Evolutionary conservation across 2,797 vertebrate species (phyloP), one percentile per base, ranked within the genome.

Genomic region (Tadarida brasiliensis): DNA sequence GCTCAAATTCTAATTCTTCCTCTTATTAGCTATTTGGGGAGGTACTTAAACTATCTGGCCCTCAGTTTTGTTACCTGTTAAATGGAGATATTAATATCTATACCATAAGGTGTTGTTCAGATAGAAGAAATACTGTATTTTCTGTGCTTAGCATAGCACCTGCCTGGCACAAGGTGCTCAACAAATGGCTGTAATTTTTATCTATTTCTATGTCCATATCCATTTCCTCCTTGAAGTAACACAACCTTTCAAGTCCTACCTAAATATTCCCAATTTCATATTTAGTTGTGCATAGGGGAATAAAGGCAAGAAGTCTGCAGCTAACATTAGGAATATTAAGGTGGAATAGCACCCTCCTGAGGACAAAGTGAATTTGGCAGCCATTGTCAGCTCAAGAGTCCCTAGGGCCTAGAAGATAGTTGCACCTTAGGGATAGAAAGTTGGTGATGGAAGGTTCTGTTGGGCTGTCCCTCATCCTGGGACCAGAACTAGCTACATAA

Each of bases 301-400:
- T 9, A 26, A 86, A 90, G 57, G 19, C 39, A 85, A 44, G 11
- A 57, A 54, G 12, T 68, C 65, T 9, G 54, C 20, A 5, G 39
- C 11, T 30, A 49, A 51, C 14, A 81, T 77, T 5, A 39, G 3
- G 14, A 85, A 10, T 49, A 77, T 82, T 82, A 68, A 93, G 11
- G 51, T n/a, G n/a, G 57, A 92, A 59, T 3, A 94, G 71, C 90
- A 14, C 85, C 86, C 59, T 78, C 78, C 22, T 63, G 89, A 93
- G 83, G 74, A 76, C 74, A 89, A 61, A 94, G 68, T 12, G 4
- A 65, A 49, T 54, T 59, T 88, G 78, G 17, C 63, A 92, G 35
- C 56, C 26, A 22, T 9, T 57, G n/a, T 54, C 33, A 19, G 5
- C 49, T 59, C 74, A 78, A 28, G 68, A 71, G 51, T 57, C 47